These are phyloP conservation scores for Macrosoma leucophasiata DNA, from an alignment of 2,888 invertebrate genomes.

Conservation along the genomic window DNA sequence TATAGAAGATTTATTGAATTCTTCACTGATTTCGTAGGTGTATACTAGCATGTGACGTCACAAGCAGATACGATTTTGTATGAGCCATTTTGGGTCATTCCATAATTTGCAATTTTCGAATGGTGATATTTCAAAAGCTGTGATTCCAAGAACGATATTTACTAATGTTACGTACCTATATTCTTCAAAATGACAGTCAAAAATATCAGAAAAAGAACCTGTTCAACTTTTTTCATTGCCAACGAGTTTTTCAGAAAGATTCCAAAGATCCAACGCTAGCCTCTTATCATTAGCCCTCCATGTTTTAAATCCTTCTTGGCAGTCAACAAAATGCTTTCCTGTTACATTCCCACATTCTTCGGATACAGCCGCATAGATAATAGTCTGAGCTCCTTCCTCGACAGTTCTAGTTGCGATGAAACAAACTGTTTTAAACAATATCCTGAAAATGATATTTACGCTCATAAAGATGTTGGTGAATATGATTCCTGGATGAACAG, in stretches of 20 bases:
- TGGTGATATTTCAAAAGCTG: too few relatives aligned
- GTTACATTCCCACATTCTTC: slow-evolving; percentile 78
- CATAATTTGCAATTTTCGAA: too few relatives aligned
- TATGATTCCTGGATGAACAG: slow-evolving; percentile 86
- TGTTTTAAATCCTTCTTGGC: slow-evolving; percentile 47
- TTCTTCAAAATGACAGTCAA: too few relatives aligned
- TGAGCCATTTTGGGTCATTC: too few relatives aligned
- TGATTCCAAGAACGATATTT: too few relatives aligned
- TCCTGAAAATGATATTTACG: slow-evolving; percentile 39
- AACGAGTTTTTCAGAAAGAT: not conserved
- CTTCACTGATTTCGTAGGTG: too few relatives aligned
- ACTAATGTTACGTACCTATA: too few relatives aligned
- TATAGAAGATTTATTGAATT: too few relatives aligned
- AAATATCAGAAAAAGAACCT: too few relatives aligned
- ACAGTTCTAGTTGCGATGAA: slow-evolving; percentile 70
- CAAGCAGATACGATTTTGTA: too few relatives aligned
- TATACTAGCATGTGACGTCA: too few relatives aligned
- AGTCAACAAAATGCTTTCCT: slow-evolving; percentile 84
- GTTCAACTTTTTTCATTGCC: too few relatives aligned
- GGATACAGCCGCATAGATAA: slow-evolving; percentile 79
- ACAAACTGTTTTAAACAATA: slow-evolving; percentile 7
- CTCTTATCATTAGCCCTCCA: slow-evolving; percentile 6
- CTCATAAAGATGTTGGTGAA: slow-evolving; percentile 82
- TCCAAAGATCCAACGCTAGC: slow-evolving; percentile 1
- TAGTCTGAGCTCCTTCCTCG: slow-evolving; percentile 83